These are phyloP conservation scores for Hylia prasina DNA, from an alignment of 2,113 vertebrate species.

Conservation along the genomic window DNA sequence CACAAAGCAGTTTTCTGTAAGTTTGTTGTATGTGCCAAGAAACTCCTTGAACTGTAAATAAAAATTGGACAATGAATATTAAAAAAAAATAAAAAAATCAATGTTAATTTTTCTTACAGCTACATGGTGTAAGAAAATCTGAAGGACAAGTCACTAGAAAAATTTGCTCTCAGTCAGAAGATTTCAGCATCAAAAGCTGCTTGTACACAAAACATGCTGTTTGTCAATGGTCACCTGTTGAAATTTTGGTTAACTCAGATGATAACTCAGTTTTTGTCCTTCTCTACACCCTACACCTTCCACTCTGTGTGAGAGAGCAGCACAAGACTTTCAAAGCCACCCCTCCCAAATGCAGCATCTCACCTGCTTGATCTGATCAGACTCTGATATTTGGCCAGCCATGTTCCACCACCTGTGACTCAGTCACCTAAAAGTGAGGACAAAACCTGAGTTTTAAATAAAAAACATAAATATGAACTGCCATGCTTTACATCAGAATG, in stretches of 20 bases:
- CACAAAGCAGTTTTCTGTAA: conserved; percentile 97
- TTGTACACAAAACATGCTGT: neutral
- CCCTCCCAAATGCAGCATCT: neutral
- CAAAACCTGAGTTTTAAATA: neutral
- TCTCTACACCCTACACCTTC: neutral
- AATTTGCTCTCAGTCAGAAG: neutral
- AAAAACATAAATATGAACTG: neutral
- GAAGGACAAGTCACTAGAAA: neutral
- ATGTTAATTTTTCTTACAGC: neutral
- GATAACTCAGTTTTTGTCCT: neutral
- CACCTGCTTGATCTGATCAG: conserved; percentile 98
- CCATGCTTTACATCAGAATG: neutral
- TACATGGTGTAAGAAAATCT: neutral
- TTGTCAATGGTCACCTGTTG: neutral
- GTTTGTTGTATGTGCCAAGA: conserved; percentile 96
- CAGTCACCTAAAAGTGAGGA: conserved; percentile 39
- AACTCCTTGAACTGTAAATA: conserved; percentile 92
- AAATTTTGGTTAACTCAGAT: neutral
- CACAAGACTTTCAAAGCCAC: neutral
- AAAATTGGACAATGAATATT: neutral
- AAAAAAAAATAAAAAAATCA: neutral
- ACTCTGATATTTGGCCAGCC: conserved; percentile 87
- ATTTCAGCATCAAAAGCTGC: neutral
- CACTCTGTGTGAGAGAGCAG: neutral
- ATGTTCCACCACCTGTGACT: conserved; percentile 62